These are phyloP conservation scores for Alligator sinensis DNA, from an alignment of 2,113 vertebrate genomes.

Conservation along the genomic window DNA sequence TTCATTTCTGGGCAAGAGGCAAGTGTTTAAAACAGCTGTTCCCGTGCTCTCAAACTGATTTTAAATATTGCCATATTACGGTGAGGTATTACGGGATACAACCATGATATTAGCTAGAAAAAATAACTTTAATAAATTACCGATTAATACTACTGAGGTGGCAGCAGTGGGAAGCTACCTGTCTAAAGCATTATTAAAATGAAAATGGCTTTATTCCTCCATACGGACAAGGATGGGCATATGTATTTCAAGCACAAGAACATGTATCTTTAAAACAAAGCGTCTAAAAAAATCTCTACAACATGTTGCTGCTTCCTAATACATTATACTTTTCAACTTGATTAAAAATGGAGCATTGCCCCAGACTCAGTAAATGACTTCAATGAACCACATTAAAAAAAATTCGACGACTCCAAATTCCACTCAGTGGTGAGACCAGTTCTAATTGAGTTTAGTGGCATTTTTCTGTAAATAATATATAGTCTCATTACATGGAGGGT, in stretches of 20 bases:
- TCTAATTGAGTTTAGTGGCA: slow-evolving; percentile 51
- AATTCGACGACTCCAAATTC: slow-evolving; percentile 35
- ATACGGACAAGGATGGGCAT: neutral
- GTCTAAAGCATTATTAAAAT: slow-evolving; percentile 41
- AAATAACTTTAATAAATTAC: slow-evolving; percentile 61
- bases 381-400: slow-evolving; percentile 26
- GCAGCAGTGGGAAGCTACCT: slow-evolving; percentile 39
- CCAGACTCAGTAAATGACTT: slow-evolving; percentile 35
- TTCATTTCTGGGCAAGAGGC: slow-evolving; percentile 25
- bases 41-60: neutral
- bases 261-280: neutral
- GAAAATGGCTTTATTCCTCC: slow-evolving; percentile 2
- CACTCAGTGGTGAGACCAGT: neutral
- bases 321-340: neutral
- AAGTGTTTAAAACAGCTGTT: slow-evolving; percentile 14
- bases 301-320: neutral
- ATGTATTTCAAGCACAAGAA: neutral
- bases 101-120: slow-evolving; percentile 42
- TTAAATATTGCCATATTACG: neutral
- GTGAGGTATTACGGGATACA: slow-evolving; percentile 38
- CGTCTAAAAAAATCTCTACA: slow-evolving; percentile 13
- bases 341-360: slow-evolving; percentile 50
- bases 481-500: slow-evolving; percentile 45
- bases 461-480: slow-evolving; percentile 54
- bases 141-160: slow-evolving; percentile 53